Percentiles rank a stretch among this genome's conserved stretches.
phyloP scores from a whole-genome alignment of 2,888 invertebrate genomes.

The Eupithecia abbreviata region DNA sequence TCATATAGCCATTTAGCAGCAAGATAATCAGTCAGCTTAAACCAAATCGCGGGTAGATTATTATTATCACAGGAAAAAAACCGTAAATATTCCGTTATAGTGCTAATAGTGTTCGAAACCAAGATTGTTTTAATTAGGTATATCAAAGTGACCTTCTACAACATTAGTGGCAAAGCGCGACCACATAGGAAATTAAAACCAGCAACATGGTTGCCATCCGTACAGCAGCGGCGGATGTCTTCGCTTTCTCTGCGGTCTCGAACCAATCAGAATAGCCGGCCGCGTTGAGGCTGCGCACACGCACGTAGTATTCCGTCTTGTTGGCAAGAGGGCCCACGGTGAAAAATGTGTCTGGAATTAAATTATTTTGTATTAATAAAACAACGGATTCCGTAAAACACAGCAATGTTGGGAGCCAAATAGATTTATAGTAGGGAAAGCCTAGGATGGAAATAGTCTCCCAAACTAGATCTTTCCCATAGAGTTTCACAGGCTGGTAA shows the following conservation, averaged over 20 bases:
- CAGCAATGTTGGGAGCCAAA: neutral
- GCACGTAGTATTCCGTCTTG: slow-evolving; percentile 64
- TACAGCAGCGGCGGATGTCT: slow-evolving; percentile 52
- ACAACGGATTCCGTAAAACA: neutral
- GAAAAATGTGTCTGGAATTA: slow-evolving; percentile 62
- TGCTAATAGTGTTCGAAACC: neutral
- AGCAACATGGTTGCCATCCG: slow-evolving; percentile 44
- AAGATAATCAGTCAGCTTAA: neutral
- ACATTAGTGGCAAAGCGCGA: slow-evolving; percentile 44
- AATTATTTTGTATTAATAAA: neutral
- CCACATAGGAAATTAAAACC: slow-evolving; percentile 46
- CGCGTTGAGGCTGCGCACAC: slow-evolving; percentile 68
- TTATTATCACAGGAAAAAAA: neutral
- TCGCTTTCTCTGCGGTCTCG: slow-evolving; percentile 49
- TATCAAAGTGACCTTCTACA: neutral
- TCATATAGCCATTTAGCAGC: neutral
- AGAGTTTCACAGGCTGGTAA: neutral
- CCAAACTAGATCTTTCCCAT: neutral
- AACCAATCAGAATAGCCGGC: slow-evolving; percentile 75
- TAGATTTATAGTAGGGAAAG: neutral
- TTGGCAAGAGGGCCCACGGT: slow-evolving; percentile 64
- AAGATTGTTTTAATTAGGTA: neutral
- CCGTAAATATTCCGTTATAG: neutral
- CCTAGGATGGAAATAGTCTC: neutral
- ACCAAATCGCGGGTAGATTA: neutral